These are phyloP conservation scores for Phylloscopus collybita DNA, from an alignment of 2,797 vertebrate species.

Conservation along the genomic window DNA sequence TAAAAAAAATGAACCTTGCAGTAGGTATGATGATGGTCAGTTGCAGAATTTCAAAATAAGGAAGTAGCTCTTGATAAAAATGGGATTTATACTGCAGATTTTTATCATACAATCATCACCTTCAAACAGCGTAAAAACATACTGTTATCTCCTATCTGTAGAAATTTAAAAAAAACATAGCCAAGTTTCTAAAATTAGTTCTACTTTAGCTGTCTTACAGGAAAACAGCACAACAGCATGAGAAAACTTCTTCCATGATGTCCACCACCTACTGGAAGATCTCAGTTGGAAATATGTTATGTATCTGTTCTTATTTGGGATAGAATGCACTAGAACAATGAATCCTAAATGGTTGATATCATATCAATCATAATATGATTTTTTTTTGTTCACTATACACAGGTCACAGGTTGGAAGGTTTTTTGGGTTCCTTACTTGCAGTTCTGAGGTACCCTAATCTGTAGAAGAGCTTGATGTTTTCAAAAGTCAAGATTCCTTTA, in stretches of 20 bases:
- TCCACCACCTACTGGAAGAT: not conserved
- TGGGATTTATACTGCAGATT: not conserved
- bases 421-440: not conserved
- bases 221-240: not conserved
- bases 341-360: not conserved
- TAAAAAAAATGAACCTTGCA: not conserved
- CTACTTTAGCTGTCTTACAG: not conserved
- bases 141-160: not conserved
- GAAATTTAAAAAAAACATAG: not conserved
- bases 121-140: not conserved
- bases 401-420: rapidly evolving
- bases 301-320: not conserved
- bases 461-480: not conserved
- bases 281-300: not conserved
- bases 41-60: not conserved
- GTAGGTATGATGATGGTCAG: not conserved
- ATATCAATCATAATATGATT: not conserved
- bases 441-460: not conserved
- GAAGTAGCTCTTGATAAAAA: not conserved
- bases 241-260: not conserved
- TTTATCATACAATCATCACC: not conserved
- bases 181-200: not conserved
- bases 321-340: not conserved
- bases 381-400: not conserved
- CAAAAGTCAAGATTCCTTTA: not conserved